phyloP scores from a whole-genome alignment of 2,797 vertebrate genomes.

The Coluber constrictor region DNA sequence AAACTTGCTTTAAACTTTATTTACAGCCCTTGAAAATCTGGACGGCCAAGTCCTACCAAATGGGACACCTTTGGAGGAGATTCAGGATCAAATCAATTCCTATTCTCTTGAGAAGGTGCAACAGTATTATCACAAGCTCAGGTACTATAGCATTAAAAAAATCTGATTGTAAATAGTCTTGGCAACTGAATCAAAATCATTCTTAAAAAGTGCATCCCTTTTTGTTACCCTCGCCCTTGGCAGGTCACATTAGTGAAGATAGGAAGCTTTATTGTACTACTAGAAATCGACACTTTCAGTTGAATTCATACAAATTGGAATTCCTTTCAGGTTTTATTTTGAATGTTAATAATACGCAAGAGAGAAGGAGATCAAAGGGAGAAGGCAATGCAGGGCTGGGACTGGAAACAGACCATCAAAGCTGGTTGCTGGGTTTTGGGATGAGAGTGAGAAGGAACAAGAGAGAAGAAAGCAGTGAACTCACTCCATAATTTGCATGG shows the following conservation, averaged over 20 bases:
- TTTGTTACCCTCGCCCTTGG: neutral
- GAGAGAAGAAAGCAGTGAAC: neutral
- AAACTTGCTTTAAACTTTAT: conserved; percentile 13
- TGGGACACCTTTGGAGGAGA: conserved; percentile 77
- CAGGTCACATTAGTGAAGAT: neutral
- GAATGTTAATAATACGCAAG: neutral
- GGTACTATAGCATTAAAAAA: conserved; percentile 69
- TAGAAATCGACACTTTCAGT: neutral
- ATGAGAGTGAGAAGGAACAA: neutral
- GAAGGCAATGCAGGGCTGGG: neutral
- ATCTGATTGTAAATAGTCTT: neutral
- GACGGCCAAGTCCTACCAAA: conserved; percentile 75
- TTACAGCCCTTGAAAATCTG: conserved; percentile 82
- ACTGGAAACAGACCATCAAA: neutral
- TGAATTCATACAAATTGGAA: neutral
- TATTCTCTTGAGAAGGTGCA: conserved; percentile 95
- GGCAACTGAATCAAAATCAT: conserved; percentile 3
- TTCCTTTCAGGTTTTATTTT: neutral
- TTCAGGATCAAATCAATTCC: conserved; percentile 89
- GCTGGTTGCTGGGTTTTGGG: neutral
- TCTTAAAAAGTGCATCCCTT: neutral
- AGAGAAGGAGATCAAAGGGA: neutral
- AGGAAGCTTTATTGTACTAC: neutral
- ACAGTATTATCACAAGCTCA: conserved; percentile 94
- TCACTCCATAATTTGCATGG: neutral